These are phyloP conservation scores for Agonopterix alstromeriana DNA, from an alignment of 2,888 invertebrate species.

Conservation along the genomic window DNA sequence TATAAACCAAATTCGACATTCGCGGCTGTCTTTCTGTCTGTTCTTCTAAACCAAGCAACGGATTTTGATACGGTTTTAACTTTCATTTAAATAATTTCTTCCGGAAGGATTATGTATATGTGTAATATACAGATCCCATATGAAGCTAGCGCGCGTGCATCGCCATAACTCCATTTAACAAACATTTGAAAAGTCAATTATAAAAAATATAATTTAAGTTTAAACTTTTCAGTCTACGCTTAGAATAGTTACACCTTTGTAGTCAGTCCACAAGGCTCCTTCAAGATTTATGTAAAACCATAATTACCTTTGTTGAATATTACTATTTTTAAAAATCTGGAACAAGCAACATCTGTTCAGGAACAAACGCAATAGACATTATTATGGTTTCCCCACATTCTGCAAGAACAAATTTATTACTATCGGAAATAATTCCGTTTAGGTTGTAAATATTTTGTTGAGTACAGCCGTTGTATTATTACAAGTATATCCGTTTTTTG, in stretches of 20 bases:
- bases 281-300: constrained; percentile 5
- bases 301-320: constrained; percentile 21
- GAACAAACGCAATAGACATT: constrained; percentile 35
- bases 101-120: too few species aligned
- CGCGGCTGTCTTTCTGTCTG: too few species aligned
- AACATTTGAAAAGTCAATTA: too few species aligned
- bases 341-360: constrained; percentile 50
- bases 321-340: constrained; percentile 40
- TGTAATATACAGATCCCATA: too few species aligned
- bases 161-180: too few species aligned
- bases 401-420: constrained; percentile 44
- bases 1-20: too few species aligned
- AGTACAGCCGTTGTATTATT: constrained; percentile 11
- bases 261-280: constrained; percentile 2
- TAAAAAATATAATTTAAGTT: too few species aligned
- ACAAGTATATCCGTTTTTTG: neutral
- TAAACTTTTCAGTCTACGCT: too few species aligned
- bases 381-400: constrained; percentile 41
- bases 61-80: too few species aligned
- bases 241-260: constrained; percentile 9
- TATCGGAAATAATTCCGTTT: constrained; percentile 51
- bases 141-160: too few species aligned
- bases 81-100: too few species aligned
- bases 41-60: too few species aligned
- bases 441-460: constrained; percentile 33